Percentiles rank a stretch among this genome's conserved stretches.
These are phyloP conservation scores for Crotalus tigris DNA, from an alignment of 2,113 vertebrate species.

Conservation along the genomic window DNA sequence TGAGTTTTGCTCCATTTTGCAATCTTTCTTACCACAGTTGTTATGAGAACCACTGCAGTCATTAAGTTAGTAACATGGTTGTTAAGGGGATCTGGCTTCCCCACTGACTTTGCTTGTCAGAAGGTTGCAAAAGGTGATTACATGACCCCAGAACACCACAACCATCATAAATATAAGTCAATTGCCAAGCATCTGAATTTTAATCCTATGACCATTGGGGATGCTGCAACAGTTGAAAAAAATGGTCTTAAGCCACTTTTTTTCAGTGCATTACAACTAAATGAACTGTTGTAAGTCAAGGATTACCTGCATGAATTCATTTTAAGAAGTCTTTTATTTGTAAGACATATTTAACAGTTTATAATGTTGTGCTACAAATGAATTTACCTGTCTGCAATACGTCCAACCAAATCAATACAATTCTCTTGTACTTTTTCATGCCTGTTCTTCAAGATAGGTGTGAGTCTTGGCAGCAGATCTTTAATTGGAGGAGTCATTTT, in stretches of 20 bases:
- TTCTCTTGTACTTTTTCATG: conserved; percentile 99
- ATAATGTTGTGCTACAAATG: not conserved
- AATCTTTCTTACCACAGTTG: not conserved
- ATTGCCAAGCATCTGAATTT: no score
- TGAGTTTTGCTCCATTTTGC: not conserved
- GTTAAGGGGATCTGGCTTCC: not conserved
- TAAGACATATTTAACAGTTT: not conserved
- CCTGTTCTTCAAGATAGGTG: conserved; percentile 97
- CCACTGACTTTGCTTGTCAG: not conserved
- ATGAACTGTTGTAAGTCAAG: not conserved
- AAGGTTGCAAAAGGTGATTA: not conserved
- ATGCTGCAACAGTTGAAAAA: not conserved
- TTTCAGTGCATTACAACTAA: not conserved
- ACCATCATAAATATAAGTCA: not conserved
- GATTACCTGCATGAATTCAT: not conserved
- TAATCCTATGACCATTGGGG: not conserved
- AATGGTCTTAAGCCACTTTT: not conserved
- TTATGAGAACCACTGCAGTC: not conserved
- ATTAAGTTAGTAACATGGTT: not conserved
- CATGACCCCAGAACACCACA: not conserved
- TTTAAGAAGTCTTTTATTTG: not conserved
- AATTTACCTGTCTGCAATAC: conserved; percentile 92
- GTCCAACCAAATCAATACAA: conserved; percentile 96
- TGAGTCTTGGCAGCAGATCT: conserved; percentile 92
- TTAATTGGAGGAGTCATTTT: conserved; percentile 99